phyloP scores from a whole-genome alignment of 2,113 vertebrate genomes.

The Sphaerodactylus townsendi region DNA sequence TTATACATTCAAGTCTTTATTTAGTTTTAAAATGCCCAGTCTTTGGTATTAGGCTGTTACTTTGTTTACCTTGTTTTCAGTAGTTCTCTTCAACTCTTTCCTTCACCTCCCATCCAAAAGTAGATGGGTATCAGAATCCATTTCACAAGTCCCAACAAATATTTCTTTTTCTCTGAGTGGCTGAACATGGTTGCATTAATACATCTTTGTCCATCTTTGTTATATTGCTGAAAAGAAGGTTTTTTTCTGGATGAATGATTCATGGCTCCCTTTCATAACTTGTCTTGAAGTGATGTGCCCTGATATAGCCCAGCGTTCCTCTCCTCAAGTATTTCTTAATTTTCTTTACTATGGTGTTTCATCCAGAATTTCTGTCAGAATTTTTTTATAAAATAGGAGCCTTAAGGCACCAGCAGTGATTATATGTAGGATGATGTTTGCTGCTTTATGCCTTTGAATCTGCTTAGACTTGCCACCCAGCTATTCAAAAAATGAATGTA shows the following conservation, averaged over 20 bases:
- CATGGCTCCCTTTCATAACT: not conserved
- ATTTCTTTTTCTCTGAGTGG: constrained; percentile 27
- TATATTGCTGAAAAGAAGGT: constrained; percentile 8
- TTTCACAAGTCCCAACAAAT: constrained; percentile 48
- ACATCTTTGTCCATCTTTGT: constrained; percentile 31
- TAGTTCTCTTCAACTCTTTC: not conserved
- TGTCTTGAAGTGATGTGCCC: not conserved
- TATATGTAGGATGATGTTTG: not conserved
- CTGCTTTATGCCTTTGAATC: not conserved
- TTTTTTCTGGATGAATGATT: not conserved
- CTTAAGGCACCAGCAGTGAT: not conserved
- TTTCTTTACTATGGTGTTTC: not conserved
- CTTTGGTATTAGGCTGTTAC: constrained; percentile 30
- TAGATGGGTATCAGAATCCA: constrained; percentile 32
- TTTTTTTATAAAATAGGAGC: not conserved
- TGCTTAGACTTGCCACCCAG: not conserved
- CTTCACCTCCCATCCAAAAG: not conserved
- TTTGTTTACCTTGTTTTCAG: constrained; percentile 52
- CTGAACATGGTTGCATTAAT: constrained; percentile 19
- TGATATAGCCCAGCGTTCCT: not conserved
- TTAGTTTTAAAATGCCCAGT: constrained; percentile 61
- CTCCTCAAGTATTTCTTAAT: constrained; percentile 1
- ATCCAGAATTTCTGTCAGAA: not conserved
- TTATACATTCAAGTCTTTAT: constrained; percentile 31
- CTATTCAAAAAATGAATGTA: not conserved